Evolutionary conservation across 2,888 invertebrate species (phyloP).

Genomic region (Drosophila stalkeri): DNA sequence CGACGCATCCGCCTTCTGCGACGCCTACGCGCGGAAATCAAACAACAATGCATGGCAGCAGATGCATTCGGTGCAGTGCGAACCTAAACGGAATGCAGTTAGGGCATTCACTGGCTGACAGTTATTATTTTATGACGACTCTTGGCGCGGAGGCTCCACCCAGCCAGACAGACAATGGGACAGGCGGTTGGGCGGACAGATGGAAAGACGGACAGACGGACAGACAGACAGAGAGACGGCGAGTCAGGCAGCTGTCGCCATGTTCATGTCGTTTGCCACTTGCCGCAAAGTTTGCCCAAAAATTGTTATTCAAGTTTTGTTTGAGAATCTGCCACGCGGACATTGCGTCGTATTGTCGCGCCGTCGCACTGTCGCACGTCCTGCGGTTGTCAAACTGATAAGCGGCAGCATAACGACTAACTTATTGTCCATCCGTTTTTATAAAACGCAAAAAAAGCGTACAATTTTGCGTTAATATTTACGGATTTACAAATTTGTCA

Average conservation of each 20-base stretch:
- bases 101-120: constrained; percentile 45
- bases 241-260: constrained; percentile 27
- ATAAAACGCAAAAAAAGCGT: background rate
- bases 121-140: constrained; percentile 60
- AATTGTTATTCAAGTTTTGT: constrained; percentile 36
- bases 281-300: constrained; percentile 33
- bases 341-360: background rate
- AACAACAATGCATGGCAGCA: constrained; percentile 26
- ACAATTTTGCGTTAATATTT: constrained; percentile 4
- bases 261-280: constrained; percentile 10
- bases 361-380: background rate
- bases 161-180: constrained; percentile 7
- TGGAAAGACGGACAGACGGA: background rate
- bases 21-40: constrained; percentile 10
- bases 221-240: background rate
- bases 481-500: background rate
- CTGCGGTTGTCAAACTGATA: constrained; percentile 37
- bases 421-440: constrained; percentile 1
- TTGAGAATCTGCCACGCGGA: constrained; percentile 27
- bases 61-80: constrained; percentile 12
- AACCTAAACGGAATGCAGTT: constrained; percentile 17
- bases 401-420: constrained; percentile 25
- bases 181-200: background rate
- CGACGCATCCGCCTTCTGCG: background rate
- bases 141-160: constrained; percentile 20